Base-by-base conservation (phyloP, 2,888 invertebrate species). In the Atethmia centrago region DNA sequence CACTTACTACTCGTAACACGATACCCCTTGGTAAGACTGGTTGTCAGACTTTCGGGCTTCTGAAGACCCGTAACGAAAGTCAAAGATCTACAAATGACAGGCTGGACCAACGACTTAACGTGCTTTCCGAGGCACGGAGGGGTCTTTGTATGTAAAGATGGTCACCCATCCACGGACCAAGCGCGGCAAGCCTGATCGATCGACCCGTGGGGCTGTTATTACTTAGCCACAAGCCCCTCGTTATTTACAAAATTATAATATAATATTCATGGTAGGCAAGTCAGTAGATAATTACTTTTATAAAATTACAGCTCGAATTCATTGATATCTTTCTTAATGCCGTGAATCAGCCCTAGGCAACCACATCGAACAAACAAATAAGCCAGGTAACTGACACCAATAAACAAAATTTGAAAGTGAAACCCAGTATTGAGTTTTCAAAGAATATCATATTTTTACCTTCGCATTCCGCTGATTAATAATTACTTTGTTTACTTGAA, bases 391-490 rank as follows among this genome's bases (percentile, higher is more conserved):
- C 73, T 61, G 75, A 83, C 58, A 79, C 76, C 76, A 66, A 69
- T 63, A 69, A 83, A 83, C 77, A 80, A 83, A 76, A 78, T 72
- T 51, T 74, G 64, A 78, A 84, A 83, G 58, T 74, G 83, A 76
- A 83, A 74, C 75, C 72, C 53, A 62, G 62, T 77, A 76, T 72
- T 81, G 58, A 49, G 62, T 78, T 85, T 59, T 56, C 58, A 25
- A 49, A 75, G 73, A 81, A 83, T 86, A 77, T 85, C 71, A 82
- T 83, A 85, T 80, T 79, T 82, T 80, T 71, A 65, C 28, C 65
- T 73, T 66, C 70, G 72, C 77, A 80, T 77, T 73, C 53, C 65
- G 62, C 49, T 76, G 80, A 78, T 71, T 82, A 80, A 82, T 84
- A 80, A 77, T 74, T 71, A 59, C 71, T 83, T 83, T 81, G 72